Evolutionary conservation across 2,113 vertebrate genomes (phyloP).

Genomic region (Perca schrenkii): DNA sequence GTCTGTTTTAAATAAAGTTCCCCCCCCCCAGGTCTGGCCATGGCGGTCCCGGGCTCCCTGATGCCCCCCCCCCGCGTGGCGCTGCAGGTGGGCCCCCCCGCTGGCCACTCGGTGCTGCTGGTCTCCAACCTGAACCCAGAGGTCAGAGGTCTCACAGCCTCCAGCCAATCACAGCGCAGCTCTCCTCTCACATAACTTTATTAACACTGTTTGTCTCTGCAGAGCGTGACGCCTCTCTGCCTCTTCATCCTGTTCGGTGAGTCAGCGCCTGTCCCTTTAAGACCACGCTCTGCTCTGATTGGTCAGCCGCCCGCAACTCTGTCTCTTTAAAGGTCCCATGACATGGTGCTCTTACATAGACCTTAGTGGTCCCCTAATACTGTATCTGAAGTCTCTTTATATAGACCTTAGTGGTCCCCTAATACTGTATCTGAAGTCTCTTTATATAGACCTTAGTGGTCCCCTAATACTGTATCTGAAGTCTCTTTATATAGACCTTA

Average conservation of each 20-base stretch:
- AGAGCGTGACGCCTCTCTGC: slow-evolving; percentile 65
- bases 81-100: slow-evolving; percentile 60
- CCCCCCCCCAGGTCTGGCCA: slow-evolving; percentile 47
- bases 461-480: no score
- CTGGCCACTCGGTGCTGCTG: slow-evolving; percentile 67
- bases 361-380: no score
- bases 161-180: slow-evolving; percentile 20
- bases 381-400: no score
- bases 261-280: background rate
- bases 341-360: no score
- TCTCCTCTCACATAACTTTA: background rate
- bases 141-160: slow-evolving; percentile 54
- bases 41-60: slow-evolving; percentile 60
- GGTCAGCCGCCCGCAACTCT: no score
- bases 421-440: no score
- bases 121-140: slow-evolving; percentile 74
- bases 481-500: no score
- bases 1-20: no score
- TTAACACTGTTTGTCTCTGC: slow-evolving; percentile 31
- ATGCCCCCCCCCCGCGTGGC: slow-evolving; percentile 57
- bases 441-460: no score
- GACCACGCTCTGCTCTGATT: no score
- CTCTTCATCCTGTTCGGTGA: slow-evolving; percentile 75
- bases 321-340: no score
- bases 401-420: no score